Evolutionary conservation across 2,888 invertebrate species (phyloP), one percentile per base, ranked within the genome.

Genomic region (Deroplatys truncata): DNA sequence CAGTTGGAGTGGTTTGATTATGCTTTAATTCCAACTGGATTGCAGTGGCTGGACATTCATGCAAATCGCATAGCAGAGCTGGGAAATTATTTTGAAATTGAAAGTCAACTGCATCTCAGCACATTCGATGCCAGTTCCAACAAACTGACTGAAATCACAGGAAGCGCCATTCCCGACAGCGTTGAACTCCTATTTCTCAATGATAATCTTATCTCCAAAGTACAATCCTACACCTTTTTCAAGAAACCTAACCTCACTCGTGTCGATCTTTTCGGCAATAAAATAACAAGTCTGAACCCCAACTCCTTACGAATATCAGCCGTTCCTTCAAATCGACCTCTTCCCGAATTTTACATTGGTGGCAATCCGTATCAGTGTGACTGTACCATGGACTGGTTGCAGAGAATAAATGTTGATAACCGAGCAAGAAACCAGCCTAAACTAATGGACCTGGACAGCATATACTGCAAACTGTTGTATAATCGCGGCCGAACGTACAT

Each of bases 331-430:
- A 96, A 96, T 90, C 96, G 96, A 93, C 94, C 95, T 35, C 94
- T 97, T 90, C 97, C 97, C 10, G 97, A 97, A 93, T 97, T 98
- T 93, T 96, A 96, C 93, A 96, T 98, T 91, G 97, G 97, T 86
- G 96, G 96, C 91, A 98, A 98, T 94, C 97, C 98, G 89, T 96
- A 97, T 92, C 96, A 97, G 92, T 98, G 98, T 94, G 97, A 98
- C 93, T 98, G 98, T 93, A 97, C 97, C 90, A 97, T 98, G 97
- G 97, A 97, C 93, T 98, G 98, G 98, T 93, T 98, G 91, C 97
- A 97, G 94, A 96, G 96, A 93, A 96, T 97, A 92, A 97, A 97
- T 93, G 93, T 93, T 89, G 95, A 95, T 91, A 96, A 96, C 92
- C 95, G 96, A 92, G 96, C 96, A 90, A 94, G 97, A 92, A 97